Conservation (phyloP, 2,113 vertebrate genomes). For the Mellivora capensis region DNA sequence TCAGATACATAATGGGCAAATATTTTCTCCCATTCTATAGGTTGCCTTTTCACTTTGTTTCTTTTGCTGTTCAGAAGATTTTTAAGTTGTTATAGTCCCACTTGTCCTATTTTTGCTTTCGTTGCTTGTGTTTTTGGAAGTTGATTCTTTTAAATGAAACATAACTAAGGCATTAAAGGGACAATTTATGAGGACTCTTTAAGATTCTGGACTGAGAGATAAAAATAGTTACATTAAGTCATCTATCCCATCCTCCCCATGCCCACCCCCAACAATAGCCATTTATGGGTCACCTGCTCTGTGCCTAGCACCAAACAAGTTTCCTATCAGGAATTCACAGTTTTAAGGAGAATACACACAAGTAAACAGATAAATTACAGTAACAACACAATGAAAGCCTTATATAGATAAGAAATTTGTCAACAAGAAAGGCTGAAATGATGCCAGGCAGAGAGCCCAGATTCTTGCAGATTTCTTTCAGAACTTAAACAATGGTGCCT, state of each 20-base stretch:
- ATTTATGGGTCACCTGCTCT: not conserved
- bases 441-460: not conserved
- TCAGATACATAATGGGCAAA: not conserved
- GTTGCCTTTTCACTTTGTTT: not conserved
- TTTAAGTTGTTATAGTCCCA: not conserved
- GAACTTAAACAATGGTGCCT: not conserved
- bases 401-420: not conserved
- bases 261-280: not conserved
- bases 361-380: not conserved
- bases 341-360: not conserved
- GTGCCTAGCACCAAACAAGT: not conserved
- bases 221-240: not conserved
- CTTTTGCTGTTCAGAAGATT: not conserved
- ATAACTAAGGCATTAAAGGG: not conserved
- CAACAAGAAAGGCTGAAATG: not conserved
- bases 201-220: not conserved
- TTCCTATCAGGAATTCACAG: not conserved
- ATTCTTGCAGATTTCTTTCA: conserved; percentile 12
- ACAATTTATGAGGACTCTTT: not conserved
- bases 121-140: not conserved
- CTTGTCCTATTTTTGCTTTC: not conserved
- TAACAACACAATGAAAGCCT: not conserved
- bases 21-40: not conserved
- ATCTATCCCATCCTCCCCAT: not conserved
- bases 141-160: not conserved